A percentile compares a stretch with the other conserved stretches of the same genome.
Conservation (phyloP, 2,113 vertebrate genomes). For the Balaeniceps rex region DNA sequence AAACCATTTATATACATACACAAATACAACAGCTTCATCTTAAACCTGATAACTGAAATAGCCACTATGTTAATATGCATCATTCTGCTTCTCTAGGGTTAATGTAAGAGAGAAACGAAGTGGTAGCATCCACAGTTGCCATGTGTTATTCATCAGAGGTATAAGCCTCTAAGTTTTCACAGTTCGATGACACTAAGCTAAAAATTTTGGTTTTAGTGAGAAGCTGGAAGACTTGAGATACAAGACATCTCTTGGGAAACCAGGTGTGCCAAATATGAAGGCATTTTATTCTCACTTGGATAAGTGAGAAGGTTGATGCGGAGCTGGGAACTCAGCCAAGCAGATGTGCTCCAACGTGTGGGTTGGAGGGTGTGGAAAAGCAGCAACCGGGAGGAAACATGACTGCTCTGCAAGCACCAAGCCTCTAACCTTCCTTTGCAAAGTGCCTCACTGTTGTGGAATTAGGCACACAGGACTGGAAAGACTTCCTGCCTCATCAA, state of each 20-base stretch:
- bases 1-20: background rate
- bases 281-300: conserved; percentile 19
- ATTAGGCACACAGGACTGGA: background rate
- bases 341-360: background rate
- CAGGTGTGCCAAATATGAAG: conserved; percentile 3
- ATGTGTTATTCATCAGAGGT: background rate
- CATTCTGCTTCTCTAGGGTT: background rate
- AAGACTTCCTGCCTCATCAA: background rate
- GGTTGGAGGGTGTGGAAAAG: background rate
- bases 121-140: background rate
- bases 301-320: background rate
- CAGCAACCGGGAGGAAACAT: background rate
- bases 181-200: background rate
- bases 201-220: background rate
- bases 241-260: conserved; percentile 5
- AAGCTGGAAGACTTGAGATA: conserved; percentile 2
- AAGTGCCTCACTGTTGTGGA: background rate
- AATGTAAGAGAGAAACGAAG: background rate
- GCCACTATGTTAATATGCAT: background rate
- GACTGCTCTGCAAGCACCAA: background rate
- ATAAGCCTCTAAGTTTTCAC: background rate
- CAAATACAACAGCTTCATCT: background rate
- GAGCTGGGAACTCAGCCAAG: conserved; percentile 18
- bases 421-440: background rate
- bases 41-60: background rate